These are phyloP conservation scores for Zophobas morio DNA, from an alignment of 1,140 invertebrate species.

Conservation along the genomic window DNA sequence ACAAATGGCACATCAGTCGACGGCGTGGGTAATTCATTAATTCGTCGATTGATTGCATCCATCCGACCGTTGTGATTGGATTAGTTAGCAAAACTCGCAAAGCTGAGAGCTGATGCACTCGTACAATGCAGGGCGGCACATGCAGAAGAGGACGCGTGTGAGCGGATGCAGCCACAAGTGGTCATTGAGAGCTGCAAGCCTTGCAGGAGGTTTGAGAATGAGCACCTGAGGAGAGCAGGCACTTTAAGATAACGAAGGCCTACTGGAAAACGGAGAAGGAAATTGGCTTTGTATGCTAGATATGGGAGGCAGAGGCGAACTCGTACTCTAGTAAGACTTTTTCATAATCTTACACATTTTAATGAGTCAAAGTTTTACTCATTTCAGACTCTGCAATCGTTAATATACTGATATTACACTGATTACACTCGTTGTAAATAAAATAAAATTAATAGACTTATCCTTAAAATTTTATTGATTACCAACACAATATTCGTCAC, in stretches of 20 bases:
- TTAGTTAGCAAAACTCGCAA: conserved; percentile 60
- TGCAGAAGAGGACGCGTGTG: conserved; percentile 41
- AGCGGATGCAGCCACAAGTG: conserved; percentile 59
- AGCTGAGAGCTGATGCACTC: conserved; percentile 44
- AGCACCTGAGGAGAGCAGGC: conserved; percentile 14
- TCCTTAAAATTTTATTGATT: too few relatives aligned
- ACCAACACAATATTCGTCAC: too few relatives aligned
- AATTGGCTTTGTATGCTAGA: neutral
- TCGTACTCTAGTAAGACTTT: too few relatives aligned
- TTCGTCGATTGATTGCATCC: conserved; percentile 58
- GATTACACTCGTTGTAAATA: too few relatives aligned
- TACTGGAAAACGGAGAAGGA: neutral
- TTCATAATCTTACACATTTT: too few relatives aligned
- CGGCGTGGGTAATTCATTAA: conserved; percentile 57
- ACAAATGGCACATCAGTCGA: conserved; percentile 26
- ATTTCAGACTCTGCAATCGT: too few relatives aligned
- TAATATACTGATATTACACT: too few relatives aligned
- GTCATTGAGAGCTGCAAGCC: conserved; percentile 62
- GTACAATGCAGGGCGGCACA: conserved; percentile 42
- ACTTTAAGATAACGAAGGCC: conserved; percentile 28
- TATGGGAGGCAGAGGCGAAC: too few relatives aligned
- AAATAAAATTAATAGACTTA: too few relatives aligned
- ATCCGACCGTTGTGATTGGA: conserved; percentile 58
- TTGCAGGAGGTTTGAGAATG: conserved; percentile 52
- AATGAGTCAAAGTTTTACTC: too few relatives aligned